Evolutionary conservation across 2,888 invertebrate species (phyloP), one percentile per base, ranked within the genome.

Genomic region (Rhagonycha lutea): DNA sequence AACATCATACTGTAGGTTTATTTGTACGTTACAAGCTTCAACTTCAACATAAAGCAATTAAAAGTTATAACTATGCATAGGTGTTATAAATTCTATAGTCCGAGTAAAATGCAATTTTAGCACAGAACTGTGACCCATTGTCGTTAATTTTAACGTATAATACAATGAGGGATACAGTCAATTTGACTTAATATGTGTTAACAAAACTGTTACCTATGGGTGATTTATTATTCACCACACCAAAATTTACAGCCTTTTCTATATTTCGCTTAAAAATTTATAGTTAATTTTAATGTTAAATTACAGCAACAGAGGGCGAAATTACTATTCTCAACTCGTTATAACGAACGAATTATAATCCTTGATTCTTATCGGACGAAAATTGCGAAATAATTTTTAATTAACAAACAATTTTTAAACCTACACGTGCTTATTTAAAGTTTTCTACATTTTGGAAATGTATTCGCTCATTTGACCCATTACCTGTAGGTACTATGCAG

Each of bases 1-100:
- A 24, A 24, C 26, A 65, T 32, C 68, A 14, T 61, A 26, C 26
- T 32, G 26, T 32, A 32, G 29, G 69, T 69, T 69, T 69, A 32
- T 47, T 32, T 69, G 47, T 47, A 14, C 14, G 69, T 69, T 32
- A 69, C 47, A 69, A 69, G 47, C 69, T 47, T 47, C 23, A 47
- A 47, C 47, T 69, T 69, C 71, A 29, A 75, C 75, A 75, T 71
- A 75, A 75, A 75, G 75, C 75, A 75, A 75, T 75, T 75, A 75
- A 75, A 75, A 75, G 75, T 75, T 75, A 75, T 75, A 75, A 75
- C 75, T 75, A 75, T 72, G 72, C 69, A 72, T 75, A 75, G 72
- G 75, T 75, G 75, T 75, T 75, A 75, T 75, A 75, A 72, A 75
- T 75, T 75, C 75, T 70, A 75, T 75, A 72, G 75, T 26, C 68